Conservation (phyloP, 53 echinoderm and acorn worm genomes). For the Temnopleurus reevesii region DNA sequence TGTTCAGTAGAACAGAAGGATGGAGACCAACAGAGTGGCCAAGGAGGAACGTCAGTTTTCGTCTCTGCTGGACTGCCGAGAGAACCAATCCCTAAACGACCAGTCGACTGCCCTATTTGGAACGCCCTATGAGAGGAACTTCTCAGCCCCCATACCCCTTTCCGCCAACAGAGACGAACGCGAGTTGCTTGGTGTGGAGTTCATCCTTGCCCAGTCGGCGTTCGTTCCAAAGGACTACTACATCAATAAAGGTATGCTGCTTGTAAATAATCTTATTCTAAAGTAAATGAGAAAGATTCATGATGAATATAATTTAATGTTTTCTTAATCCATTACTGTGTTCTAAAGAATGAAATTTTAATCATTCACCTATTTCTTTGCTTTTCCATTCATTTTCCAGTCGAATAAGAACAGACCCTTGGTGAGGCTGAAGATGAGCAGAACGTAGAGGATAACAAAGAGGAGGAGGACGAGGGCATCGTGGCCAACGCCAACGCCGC, state of each 20-base stretch:
- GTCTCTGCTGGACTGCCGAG: neutral
- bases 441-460: neutral
- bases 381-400: neutral
- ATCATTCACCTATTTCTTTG: no score
- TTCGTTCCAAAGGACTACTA: slow-evolving; percentile 42
- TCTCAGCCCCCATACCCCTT: slow-evolving; percentile 35
- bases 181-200: slow-evolving; percentile 43
- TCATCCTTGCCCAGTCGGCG: slow-evolving; percentile 35
- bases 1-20: neutral
- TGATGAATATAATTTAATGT: neutral
- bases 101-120: neutral
- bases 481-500: neutral
- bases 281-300: no score
- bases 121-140: slow-evolving; percentile 49
- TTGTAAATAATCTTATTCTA: neutral
- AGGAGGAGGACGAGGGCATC: slow-evolving; percentile 22
- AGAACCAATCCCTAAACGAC: neutral
- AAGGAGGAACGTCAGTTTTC: neutral
- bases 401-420: slow-evolving; percentile 5
- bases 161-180: neutral
- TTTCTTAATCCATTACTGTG: no score
- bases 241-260: slow-evolving; percentile 28
- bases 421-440: neutral
- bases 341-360: no score
- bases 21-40: neutral